Conservation (phyloP, 2,113 vertebrate species). For the Glaucomys volans region DNA sequence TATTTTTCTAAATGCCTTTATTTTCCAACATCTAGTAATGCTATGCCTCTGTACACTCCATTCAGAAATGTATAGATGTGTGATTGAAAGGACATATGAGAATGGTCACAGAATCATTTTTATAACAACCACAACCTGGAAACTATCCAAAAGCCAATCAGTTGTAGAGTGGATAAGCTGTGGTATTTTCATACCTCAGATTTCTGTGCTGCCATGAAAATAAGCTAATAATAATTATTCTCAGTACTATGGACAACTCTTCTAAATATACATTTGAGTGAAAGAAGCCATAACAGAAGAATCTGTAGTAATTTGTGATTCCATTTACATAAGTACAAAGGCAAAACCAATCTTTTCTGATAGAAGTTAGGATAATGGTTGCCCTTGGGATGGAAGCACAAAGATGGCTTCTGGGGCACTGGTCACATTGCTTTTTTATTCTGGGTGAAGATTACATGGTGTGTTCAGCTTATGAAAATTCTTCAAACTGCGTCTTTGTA, state of each 20-base stretch:
- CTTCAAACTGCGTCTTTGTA: not conserved
- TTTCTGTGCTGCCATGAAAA: not conserved
- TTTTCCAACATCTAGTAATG: not conserved
- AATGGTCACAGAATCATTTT: not conserved
- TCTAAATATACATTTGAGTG: not conserved
- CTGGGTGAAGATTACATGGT: not conserved
- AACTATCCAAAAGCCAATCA: not conserved
- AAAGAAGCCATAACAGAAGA: not conserved
- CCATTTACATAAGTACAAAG: not conserved
- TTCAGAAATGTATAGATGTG: not conserved
- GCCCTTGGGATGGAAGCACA: not conserved
- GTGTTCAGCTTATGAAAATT: constrained; percentile 2
- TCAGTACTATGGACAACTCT: not conserved
- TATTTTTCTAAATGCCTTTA: not conserved
- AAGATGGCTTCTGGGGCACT: not conserved
- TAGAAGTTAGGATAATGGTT: not conserved
- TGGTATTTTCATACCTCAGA: not conserved
- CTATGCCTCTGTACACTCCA: not conserved
- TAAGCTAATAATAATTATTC: not conserved
- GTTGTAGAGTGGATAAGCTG: not conserved
- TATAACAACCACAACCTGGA: not conserved
- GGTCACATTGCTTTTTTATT: not conserved
- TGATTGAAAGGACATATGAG: not conserved
- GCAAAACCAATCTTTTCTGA: not conserved
- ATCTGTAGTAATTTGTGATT: not conserved